These are phyloP conservation scores for Dilophus febrilis DNA, from an alignment of 2,888 invertebrate species.

Conservation along the genomic window DNA sequence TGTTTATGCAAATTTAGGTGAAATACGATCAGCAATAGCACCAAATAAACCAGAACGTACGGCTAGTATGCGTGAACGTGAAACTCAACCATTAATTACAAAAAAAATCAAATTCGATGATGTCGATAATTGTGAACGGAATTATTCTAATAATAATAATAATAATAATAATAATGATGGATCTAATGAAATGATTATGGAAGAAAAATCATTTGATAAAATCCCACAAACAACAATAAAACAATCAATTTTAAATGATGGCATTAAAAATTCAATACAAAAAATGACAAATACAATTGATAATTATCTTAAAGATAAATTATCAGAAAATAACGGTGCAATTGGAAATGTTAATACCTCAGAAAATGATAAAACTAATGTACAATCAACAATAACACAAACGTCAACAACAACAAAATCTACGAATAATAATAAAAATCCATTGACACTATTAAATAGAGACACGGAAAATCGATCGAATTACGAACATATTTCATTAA, in stretches of 20 bases:
- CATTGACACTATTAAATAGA: background rate
- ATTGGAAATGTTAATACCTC: no score
- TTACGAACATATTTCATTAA: slow-evolving; percentile 18
- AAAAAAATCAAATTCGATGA: no score
- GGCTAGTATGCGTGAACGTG: slow-evolving; percentile 69
- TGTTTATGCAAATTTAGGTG: slow-evolving; percentile 71
- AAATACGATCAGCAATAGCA: slow-evolving; percentile 64
- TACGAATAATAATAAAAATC: background rate
- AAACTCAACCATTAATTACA: no score
- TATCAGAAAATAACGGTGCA: slow-evolving; percentile 22
- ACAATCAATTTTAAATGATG: slow-evolving; percentile 12
- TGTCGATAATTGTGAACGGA: no score
- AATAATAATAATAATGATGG: no score
- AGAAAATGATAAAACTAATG: no score
- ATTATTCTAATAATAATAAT: no score
- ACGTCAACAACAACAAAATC: background rate
- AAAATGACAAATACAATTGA: slow-evolving; percentile 30
- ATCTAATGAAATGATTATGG: no score
- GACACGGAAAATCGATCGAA: slow-evolving; percentile 4
- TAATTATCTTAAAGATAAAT: slow-evolving; percentile 29
- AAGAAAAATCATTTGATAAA: background rate
- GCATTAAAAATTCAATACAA: slow-evolving; percentile 28
- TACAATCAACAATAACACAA: no score
- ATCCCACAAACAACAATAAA: background rate
- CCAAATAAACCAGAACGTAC: slow-evolving; percentile 73